Conservation (phyloP, 1,140 invertebrate species). For the Catajapyx aquilonaris region DNA sequence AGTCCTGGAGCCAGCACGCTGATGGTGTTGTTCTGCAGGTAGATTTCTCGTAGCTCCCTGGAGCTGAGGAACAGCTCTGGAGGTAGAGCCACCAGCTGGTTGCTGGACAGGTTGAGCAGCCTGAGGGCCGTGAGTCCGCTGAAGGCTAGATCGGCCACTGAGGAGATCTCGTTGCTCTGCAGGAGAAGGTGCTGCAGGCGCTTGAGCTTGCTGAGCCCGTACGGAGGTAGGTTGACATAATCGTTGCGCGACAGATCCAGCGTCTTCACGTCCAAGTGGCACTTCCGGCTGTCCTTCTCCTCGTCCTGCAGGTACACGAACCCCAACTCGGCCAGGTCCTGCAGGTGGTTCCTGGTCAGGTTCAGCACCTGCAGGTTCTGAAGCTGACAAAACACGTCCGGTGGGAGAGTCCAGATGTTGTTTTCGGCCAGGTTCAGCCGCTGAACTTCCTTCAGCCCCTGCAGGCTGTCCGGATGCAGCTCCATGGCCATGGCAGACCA, state of each 20-base stretch:
- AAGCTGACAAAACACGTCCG: conserved; percentile 49
- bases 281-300: conserved; percentile 27
- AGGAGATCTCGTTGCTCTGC: conserved; percentile 48
- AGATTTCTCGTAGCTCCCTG: conserved; percentile 40
- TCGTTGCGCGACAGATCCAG: conserved; percentile 55
- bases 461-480: conserved; percentile 42
- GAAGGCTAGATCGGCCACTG: conserved; percentile 45
- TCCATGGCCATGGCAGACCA: conserved; percentile 58
- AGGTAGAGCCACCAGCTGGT: conserved; percentile 46
- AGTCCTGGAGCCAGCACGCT: conserved; percentile 49
- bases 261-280: conserved; percentile 37
- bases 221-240: conserved; percentile 39
- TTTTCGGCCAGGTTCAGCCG: conserved; percentile 53
- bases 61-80: conserved; percentile 47
- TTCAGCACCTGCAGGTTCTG: conserved; percentile 44
- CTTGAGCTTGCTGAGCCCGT: conserved; percentile 40
- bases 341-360: conserved; percentile 52
- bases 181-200: conserved; percentile 39
- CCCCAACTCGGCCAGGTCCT: conserved; percentile 45
- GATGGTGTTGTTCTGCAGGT: conserved; percentile 60
- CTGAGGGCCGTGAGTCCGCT: conserved; percentile 38
- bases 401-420: conserved; percentile 54
- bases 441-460: conserved; percentile 40
- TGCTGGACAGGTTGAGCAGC: conserved; percentile 52
- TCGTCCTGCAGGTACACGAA: conserved; percentile 30